Conservation (phyloP, 2,113 vertebrate genomes). For the Anseranas semipalmata region DNA sequence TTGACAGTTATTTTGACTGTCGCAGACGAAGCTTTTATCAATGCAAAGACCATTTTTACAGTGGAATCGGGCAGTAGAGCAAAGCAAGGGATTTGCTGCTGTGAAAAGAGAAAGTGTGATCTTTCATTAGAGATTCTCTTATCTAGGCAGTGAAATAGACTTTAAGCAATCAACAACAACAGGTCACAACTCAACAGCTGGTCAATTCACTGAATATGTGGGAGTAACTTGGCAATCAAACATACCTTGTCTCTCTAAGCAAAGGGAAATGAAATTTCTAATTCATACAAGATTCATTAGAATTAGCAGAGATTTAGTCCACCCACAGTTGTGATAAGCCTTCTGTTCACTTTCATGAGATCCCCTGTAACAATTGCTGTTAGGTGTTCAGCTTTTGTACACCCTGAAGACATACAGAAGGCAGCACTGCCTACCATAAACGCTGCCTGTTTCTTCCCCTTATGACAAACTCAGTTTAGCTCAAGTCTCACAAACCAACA, state of each 20-base stretch:
- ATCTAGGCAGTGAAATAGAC: not conserved
- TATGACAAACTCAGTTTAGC: not conserved
- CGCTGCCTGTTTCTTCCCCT: not conserved
- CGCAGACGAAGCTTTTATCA: conserved; percentile 96
- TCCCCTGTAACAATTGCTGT: not conserved
- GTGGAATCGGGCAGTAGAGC: conserved; percentile 93
- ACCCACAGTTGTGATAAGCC: not conserved
- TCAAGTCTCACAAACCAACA: not conserved
- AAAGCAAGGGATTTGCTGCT: conserved; percentile 93
- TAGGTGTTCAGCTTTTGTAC: not conserved
- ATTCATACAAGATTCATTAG: conserved; percentile 6
- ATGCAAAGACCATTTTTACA: conserved; percentile 95
- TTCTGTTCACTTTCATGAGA: not conserved
- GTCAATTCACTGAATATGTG: not conserved
- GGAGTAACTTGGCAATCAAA: not conserved
- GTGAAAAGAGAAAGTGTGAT: conserved; percentile 46
- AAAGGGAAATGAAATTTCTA: not conserved
- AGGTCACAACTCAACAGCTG: conserved; percentile 9
- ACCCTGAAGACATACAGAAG: not conserved
- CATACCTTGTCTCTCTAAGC: not conserved
- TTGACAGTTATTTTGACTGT: conserved; percentile 93
- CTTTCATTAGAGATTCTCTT: not conserved
- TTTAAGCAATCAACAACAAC: not conserved
- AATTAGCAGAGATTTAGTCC: not conserved
- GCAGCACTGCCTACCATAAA: conserved; percentile 6